Percentiles rank a stretch among this genome's conserved stretches.
phyloP scores from a whole-genome alignment of 2,888 invertebrate species.

The Apamea epomidion region DNA sequence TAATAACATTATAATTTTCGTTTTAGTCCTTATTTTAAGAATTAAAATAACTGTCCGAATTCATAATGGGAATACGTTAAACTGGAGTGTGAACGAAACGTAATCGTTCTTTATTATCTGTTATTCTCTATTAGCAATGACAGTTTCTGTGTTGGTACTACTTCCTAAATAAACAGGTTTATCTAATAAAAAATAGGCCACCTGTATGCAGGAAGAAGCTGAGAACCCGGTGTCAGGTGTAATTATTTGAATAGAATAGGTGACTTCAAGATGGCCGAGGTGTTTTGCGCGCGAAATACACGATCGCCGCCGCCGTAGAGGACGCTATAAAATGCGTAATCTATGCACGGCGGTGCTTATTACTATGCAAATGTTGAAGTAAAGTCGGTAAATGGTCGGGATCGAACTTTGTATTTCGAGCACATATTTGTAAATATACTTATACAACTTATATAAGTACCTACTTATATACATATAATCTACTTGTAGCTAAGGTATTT shows the following conservation, averaged over 20 bases:
- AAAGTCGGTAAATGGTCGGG: conserved; percentile 33
- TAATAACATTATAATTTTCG: not conserved
- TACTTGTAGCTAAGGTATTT: not conserved
- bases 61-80: conserved; percentile 10
- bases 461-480: not conserved
- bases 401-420: conserved; percentile 34
- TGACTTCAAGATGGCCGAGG: conserved; percentile 60
- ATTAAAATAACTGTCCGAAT: conserved; percentile 6
- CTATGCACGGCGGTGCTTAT: conserved; percentile 44
- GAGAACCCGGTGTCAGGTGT: conserved; percentile 34
- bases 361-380: conserved; percentile 52
- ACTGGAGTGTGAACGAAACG: conserved; percentile 20
- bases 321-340: conserved; percentile 56
- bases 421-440: conserved; percentile 18
- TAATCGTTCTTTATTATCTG: conserved; percentile 35
- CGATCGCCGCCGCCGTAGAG: conserved; percentile 19
- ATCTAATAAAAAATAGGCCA: not conserved
- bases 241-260: conserved; percentile 54
- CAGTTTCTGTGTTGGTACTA: not conserved
- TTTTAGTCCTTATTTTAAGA: not conserved
- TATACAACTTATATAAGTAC: not conserved
- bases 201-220: conserved; percentile 44
- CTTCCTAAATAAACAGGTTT: not conserved
- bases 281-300: conserved; percentile 52
- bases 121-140: not conserved